These are phyloP conservation scores for Andrena praecox DNA, from an alignment of 2,888 invertebrate species.

Conservation along the genomic window DNA sequence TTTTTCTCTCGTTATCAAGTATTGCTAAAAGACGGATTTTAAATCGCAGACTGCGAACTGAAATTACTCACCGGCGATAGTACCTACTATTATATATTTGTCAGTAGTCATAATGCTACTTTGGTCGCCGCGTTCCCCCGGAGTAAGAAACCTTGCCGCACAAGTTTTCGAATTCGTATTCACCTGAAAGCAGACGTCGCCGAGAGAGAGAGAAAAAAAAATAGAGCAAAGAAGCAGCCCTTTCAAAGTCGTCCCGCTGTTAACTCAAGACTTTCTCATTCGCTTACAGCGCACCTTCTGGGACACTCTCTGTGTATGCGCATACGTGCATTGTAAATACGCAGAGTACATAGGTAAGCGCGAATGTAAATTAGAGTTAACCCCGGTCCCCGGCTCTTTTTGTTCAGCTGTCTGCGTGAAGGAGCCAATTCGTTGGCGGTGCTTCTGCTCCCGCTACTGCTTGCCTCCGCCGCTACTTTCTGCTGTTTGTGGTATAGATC, in stretches of 20 bases:
- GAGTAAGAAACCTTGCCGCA: not conserved
- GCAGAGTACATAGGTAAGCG: slow-evolving; percentile 51
- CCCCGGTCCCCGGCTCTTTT: slow-evolving; percentile 73
- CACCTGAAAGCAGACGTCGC: not conserved
- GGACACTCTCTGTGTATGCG: not conserved
- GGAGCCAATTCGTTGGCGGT: slow-evolving; percentile 48
- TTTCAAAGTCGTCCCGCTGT: slow-evolving; percentile 26
- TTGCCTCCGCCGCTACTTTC: slow-evolving; percentile 37
- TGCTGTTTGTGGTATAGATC: slow-evolving; percentile 60
- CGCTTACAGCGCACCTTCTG: not conserved
- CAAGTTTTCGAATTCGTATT: not conserved
- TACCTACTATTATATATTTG: no score
- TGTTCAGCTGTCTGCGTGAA: slow-evolving; percentile 61
- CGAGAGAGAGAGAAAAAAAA: not conserved
- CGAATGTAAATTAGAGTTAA: slow-evolving; percentile 77
- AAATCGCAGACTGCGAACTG: no score
- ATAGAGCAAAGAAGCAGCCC: not conserved
- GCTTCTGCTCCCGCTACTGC: slow-evolving; percentile 17
- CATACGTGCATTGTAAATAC: slow-evolving; percentile 32
- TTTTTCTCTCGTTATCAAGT: no score
- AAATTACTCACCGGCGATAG: no score
- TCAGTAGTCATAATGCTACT: not conserved
- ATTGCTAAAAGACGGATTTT: no score
- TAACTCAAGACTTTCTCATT: slow-evolving; percentile 41
- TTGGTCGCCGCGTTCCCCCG: not conserved